Percentiles rank a stretch among this genome's conserved stretches.
Evolutionary conservation across 1,140 invertebrate species (phyloP).

Genomic region (Macrobrachium nipponense): DNA sequence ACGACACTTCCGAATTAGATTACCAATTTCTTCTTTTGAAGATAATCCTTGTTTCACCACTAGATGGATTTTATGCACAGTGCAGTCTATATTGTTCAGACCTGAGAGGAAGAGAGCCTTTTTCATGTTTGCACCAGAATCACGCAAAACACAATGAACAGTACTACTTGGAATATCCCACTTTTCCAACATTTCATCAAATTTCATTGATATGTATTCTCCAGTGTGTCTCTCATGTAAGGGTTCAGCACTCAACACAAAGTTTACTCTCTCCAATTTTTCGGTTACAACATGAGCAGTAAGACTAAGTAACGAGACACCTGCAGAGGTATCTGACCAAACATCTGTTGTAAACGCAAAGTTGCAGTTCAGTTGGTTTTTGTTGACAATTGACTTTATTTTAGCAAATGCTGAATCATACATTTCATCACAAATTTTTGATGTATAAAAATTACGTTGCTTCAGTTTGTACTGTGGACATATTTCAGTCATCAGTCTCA

Average conservation of each 20-base stretch:
- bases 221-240: constrained; percentile 29
- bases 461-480: constrained; percentile 34
- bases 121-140: constrained; percentile 40
- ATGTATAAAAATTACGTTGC: constrained; percentile 29
- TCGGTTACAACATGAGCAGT: constrained; percentile 34
- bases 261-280: constrained; percentile 24
- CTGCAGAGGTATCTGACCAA: constrained; percentile 34
- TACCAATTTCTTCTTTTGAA: constrained; percentile 8
- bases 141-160: constrained; percentile 41
- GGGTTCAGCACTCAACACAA: not conserved
- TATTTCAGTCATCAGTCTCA: constrained; percentile 25
- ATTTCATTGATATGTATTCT: constrained; percentile 31
- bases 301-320: constrained; percentile 43
- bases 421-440: constrained; percentile 26
- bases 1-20: constrained; percentile 13
- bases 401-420: constrained; percentile 11
- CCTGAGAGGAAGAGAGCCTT: constrained; percentile 27
- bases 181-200: constrained; percentile 22
- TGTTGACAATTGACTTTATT: not conserved
- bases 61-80: constrained; percentile 17
- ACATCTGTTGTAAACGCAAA: constrained; percentile 39
- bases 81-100: constrained; percentile 22
- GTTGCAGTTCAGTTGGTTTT: not conserved
- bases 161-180: constrained; percentile 1
- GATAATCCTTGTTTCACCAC: constrained; percentile 3